Base-by-base conservation (phyloP, 2,888 invertebrate genomes). In the Helobdella robusta region DNA sequence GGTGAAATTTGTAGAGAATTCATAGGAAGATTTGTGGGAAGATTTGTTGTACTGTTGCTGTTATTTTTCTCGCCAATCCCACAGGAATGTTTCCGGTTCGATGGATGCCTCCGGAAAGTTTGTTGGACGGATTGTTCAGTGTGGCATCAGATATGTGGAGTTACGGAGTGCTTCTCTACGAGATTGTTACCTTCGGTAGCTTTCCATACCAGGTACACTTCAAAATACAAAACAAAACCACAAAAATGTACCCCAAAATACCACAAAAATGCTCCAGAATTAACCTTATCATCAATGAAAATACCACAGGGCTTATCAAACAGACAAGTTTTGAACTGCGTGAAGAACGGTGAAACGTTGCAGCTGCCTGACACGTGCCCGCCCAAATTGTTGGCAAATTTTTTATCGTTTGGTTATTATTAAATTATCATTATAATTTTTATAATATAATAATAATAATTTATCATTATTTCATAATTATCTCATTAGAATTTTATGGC, bases 91-190 rank as follows among this genome's bases (percentile, higher is more conserved):
- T 91, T 71, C 91, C 91, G 0, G 89, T 91, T 11, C 83, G 91
- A 68, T 92, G 92, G 91, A 91, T 92, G 91, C 86, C 91, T 1
- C 91, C 91, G 0, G 92, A 92, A 80, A 87, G 88, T 72, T 81
- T 92, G 20, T 85, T 85, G 2, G 82, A 87, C 30, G 91, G 91
- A 11, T 83, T 89, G 64, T 92, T 91, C 78, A 89, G 89, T 0
- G 85, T 89, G 23, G 85, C 87, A 46, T 89, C 91, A 0, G 92
- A 93, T 79, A 86, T 92, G n/a, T 93, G 91, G 91, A 87, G 90
- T 44, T 91, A 86, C 76, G 92, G 91, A 5, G 88, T 92, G 50
- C 82, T 91, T 28, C 82, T 92, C 2, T 92, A 87, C 76, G 82
- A 81, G 72, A 88, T 92, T 64, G 86, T 91, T 66, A 90, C 92